Percentiles rank a stretch among this genome's conserved stretches.
Evolutionary conservation across 2,797 vertebrate species (phyloP).

Genomic region (Masticophis lateralis): DNA sequence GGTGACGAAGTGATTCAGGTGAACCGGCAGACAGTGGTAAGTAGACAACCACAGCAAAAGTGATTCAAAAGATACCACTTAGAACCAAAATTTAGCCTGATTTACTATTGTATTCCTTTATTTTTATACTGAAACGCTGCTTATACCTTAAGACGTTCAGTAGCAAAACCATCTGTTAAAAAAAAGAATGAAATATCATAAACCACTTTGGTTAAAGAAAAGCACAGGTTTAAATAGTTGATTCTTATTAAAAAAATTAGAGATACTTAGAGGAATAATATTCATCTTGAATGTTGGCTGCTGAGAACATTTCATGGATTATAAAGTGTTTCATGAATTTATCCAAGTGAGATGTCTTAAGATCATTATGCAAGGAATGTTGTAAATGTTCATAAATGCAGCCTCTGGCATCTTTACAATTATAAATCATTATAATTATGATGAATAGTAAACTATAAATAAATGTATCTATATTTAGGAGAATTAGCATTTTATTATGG

Average conservation of each 20-base stretch:
- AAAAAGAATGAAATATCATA: background rate
- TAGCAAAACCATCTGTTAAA: background rate
- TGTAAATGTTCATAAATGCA: background rate
- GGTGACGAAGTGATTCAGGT: slow-evolving; percentile 96
- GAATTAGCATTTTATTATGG: too few relatives aligned
- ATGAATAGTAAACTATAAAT: background rate
- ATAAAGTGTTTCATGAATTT: background rate
- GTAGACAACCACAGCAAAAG: slow-evolving; percentile 39
- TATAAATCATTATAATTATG: background rate
- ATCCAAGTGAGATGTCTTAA: background rate
- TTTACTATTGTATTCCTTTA: background rate
- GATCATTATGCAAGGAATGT: background rate
- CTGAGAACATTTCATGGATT: background rate
- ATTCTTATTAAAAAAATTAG: background rate
- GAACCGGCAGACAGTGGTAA: slow-evolving; percentile 93
- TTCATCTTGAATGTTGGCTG: background rate
- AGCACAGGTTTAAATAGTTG: background rate
- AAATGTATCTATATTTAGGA: background rate
- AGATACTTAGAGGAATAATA: background rate
- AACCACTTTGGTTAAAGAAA: background rate
- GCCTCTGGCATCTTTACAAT: background rate
- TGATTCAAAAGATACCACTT: background rate
- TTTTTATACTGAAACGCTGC: background rate
- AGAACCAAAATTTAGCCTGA: background rate
- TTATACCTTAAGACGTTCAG: too few relatives aligned